A percentile compares a stretch with the other conserved stretches of the same genome.
Evolutionary conservation across 2,797 vertebrate genomes (phyloP).

Genomic region (Falco cherrug): DNA sequence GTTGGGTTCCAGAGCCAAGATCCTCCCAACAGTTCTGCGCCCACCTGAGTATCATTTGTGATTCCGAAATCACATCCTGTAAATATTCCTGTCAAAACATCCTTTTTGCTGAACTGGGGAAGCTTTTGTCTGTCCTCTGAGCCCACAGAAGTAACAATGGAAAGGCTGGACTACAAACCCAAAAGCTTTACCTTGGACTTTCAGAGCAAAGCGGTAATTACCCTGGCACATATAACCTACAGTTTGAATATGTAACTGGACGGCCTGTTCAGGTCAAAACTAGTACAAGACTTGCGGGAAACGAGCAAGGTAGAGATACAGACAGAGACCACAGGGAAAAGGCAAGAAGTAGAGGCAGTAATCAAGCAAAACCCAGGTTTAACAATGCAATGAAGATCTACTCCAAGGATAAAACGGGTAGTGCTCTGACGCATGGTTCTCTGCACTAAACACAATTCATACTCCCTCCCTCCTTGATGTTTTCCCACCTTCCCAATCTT

Average conservation of each 20-base stretch:
- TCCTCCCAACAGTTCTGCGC: neutral
- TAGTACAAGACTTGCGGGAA: neutral
- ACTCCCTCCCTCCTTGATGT: neutral
- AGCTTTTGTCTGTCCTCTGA: neutral
- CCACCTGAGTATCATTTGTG: neutral
- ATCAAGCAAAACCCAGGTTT: neutral
- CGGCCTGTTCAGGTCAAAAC: neutral
- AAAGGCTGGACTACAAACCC: neutral
- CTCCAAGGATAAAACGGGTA: neutral
- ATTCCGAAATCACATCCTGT: neutral
- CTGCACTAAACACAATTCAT: neutral
- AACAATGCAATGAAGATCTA: neutral
- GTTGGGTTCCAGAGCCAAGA: neutral
- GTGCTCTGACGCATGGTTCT: neutral
- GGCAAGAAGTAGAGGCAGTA: neutral
- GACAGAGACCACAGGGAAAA: fast-evolving
- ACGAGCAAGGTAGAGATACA: neutral
- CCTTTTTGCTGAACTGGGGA: neutral
- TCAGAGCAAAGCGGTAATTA: neutral
- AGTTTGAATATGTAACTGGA: fast-evolving
- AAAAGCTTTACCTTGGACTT: neutral
- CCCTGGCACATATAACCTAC: neutral
- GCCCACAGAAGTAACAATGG: too few species aligned
- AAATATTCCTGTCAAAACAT: neutral
- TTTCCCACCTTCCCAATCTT: neutral